A percentile compares a stretch with the other conserved stretches of the same genome.
These are phyloP conservation scores for Geotrupes spiniger DNA, from an alignment of 2,888 invertebrate genomes.

Conservation along the genomic window DNA sequence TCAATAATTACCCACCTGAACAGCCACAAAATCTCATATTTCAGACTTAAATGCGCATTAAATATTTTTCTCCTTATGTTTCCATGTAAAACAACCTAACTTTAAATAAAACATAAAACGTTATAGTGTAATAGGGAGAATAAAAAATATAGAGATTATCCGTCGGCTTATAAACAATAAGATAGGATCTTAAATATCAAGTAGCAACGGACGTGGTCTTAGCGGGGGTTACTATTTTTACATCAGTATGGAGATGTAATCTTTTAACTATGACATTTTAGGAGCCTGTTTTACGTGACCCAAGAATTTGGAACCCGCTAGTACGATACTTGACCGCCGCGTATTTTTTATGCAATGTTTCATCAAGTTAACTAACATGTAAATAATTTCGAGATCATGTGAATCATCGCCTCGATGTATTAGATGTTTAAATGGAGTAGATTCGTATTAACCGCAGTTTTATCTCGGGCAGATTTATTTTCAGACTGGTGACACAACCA, in stretches of 20 bases:
- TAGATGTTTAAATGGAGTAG: too few species aligned
- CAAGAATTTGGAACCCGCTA: conserved; percentile 20
- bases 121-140: conserved; percentile 3
- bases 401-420: too few species aligned
- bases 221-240: conserved; percentile 22
- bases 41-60: conserved; percentile 8
- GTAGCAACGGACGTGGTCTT: conserved; percentile 22
- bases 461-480: neutral
- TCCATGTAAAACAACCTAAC: conserved; percentile 9
- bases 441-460: too few species aligned
- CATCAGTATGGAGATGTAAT: conserved; percentile 28
- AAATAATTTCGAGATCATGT: too few species aligned
- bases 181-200: conserved; percentile 28
- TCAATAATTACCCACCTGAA: conserved; percentile 4
- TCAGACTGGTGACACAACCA: neutral
- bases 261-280: conserved; percentile 23
- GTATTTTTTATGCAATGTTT: conserved; percentile 5
- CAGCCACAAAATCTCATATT: conserved; percentile 5
- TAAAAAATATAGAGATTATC: conserved; percentile 22
- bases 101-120: conserved; percentile 5
- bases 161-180: conserved; percentile 26
- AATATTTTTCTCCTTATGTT: conserved; percentile 9
- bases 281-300: conserved; percentile 22
- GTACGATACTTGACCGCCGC: conserved; percentile 14
- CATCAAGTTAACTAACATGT: neutral